A percentile compares a stretch with the other conserved stretches of the same genome.
Evolutionary conservation across 2,113 vertebrate genomes (phyloP).

Genomic region (Atlantisia rogersi): DNA sequence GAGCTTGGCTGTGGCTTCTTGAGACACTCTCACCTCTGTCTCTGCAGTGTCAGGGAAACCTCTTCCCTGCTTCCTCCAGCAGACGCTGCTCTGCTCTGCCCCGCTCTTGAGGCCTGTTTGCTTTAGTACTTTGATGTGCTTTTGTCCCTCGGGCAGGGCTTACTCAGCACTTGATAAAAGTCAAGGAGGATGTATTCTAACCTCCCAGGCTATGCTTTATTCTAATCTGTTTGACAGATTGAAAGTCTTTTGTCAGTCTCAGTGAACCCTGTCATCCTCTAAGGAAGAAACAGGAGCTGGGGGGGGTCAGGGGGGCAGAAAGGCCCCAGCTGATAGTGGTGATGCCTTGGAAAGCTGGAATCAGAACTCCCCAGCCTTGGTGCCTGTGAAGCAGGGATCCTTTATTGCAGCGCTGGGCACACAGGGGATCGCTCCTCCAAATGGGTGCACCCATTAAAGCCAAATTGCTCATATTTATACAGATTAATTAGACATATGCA

Average conservation of each 20-base stretch:
- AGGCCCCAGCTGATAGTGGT: background rate
- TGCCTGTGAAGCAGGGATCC: too few species aligned
- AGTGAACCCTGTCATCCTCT: background rate
- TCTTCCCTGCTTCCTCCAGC: background rate
- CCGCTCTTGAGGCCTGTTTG: background rate
- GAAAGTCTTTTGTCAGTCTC: background rate
- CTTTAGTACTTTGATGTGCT: slow-evolving; percentile 14
- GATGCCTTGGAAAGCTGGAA: too few species aligned
- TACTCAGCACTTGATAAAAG: slow-evolving; percentile 3
- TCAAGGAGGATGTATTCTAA: background rate
- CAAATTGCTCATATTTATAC: too few species aligned
- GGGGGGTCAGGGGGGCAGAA: background rate
- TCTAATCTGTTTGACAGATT: background rate
- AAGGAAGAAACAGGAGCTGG: background rate
- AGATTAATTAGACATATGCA: too few species aligned
- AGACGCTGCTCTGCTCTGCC: background rate
- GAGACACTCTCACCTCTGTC: background rate
- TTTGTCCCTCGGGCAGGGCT: slow-evolving; percentile 14
- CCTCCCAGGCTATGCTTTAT: background rate
- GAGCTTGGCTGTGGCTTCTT: background rate
- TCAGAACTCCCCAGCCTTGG: too few species aligned
- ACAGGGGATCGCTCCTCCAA: too few species aligned
- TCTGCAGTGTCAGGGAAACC: background rate
- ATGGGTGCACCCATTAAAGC: too few species aligned
- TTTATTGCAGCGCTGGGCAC: too few species aligned